Conservation (phyloP, 2,888 invertebrate species). For the Pharmacophagus antenor region DNA sequence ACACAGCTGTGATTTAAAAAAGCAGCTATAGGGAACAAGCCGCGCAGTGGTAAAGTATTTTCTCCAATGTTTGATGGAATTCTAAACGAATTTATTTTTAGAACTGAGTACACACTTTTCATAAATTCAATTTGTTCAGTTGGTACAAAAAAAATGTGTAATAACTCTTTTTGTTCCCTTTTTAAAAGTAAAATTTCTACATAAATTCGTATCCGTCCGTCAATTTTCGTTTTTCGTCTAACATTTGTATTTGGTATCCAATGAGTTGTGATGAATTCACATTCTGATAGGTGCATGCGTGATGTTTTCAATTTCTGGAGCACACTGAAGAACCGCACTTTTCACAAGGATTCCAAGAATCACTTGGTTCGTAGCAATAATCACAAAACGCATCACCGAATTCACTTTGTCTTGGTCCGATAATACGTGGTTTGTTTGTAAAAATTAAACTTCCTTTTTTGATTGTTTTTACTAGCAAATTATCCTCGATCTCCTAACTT, state of each 20-base stretch:
- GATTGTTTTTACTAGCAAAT: slow-evolving; percentile 83
- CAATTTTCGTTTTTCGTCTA: slow-evolving; percentile 38
- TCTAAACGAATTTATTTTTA: slow-evolving; percentile 85
- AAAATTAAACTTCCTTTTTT: slow-evolving; percentile 84
- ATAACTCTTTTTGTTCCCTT: slow-evolving; percentile 62
- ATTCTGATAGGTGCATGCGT: slow-evolving; percentile 80
- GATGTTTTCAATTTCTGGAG: slow-evolving; percentile 80
- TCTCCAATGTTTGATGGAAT: slow-evolving; percentile 53
- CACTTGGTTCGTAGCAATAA: slow-evolving; percentile 79
- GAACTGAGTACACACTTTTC: slow-evolving; percentile 70
- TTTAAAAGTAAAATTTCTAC: slow-evolving; percentile 53
- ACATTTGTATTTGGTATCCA: slow-evolving; percentile 61
- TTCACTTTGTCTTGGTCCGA: slow-evolving; percentile 82
- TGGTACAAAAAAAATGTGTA: slow-evolving; percentile 65
- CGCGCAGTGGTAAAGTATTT: slow-evolving; percentile 73
- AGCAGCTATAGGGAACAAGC: slow-evolving; percentile 83
- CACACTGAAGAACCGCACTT: slow-evolving; percentile 85
- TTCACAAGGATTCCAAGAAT: slow-evolving; percentile 70
- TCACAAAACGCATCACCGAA: slow-evolving; percentile 81
- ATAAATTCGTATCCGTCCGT: slow-evolving; percentile 52
- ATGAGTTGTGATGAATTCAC: slow-evolving; percentile 78
- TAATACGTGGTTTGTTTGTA: slow-evolving; percentile 83
- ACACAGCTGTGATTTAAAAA: slow-evolving; percentile 85
- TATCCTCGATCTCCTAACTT: slow-evolving; percentile 85
- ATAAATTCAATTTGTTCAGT: slow-evolving; percentile 78